Evolutionary conservation across 2,888 invertebrate species (phyloP), one percentile per base, ranked within the genome.

Genomic region (Dryobota labecula): DNA sequence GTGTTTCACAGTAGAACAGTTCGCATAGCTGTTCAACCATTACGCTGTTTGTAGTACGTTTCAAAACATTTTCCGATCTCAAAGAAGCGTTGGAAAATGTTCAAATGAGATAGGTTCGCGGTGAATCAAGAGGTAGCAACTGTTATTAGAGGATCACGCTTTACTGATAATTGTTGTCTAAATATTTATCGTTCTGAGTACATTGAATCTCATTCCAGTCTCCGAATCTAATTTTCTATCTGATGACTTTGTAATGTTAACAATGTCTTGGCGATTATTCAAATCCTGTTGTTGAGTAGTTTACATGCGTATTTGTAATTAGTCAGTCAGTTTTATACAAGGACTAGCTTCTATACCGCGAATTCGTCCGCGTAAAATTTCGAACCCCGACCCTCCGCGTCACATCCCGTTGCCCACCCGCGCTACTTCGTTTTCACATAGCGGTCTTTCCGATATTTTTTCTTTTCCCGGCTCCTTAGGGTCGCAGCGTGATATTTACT

Each of bases 91-190:
- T 91, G 92, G 49, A 65, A 74, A 84, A 62, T n/a, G 11, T 27
- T 18, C 9, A 18, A 36, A 41, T 47, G 54, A 62, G 27, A 47
- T 36, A 74, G 53, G 43, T 60, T 33, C 74, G 72, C 49, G 69
- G 41, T 71, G 67, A 75, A 82, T 80, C 76, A 70, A 85, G 85
- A 88, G 82, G 83, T 86, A 87, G 86, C 84, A 85, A 87, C 89
- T 88, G 88, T 88, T 90, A 90, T 88, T 86, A 87, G 89, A 90
- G 89, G 88, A 92, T 93, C 90, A 91, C 91, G 88, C 89, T 91
- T 89, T 90, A 88, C 90, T 92, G 94, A 93, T 94, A 94, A 94
- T 94, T 94, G 92, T 93, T 93, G 91, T 93, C 92, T 92, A 94
- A 94, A 94, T 94, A 93, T 94, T 94, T 94, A 92, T 93, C 89